Percentiles rank a stretch among this genome's conserved stretches.
Evolutionary conservation across 2,888 invertebrate genomes (phyloP).

Genomic region (Diachrysia chrysitis): DNA sequence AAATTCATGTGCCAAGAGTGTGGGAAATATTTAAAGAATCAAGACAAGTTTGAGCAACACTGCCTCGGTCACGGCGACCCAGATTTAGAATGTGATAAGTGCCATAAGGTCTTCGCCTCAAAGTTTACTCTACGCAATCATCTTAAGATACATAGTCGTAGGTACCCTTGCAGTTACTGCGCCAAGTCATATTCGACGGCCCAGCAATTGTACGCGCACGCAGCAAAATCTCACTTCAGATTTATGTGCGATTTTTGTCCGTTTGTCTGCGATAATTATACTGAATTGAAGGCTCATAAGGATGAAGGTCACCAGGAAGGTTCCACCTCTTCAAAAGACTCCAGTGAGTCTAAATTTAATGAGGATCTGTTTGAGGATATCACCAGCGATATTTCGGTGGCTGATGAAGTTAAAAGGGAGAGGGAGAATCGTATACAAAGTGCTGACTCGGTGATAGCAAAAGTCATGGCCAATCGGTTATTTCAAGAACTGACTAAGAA

Average conservation of each 20-base stretch:
- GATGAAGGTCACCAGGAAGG: slow-evolving; percentile 50
- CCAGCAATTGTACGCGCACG: slow-evolving; percentile 68
- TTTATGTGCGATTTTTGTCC: slow-evolving; percentile 72
- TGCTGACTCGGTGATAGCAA: slow-evolving; percentile 78
- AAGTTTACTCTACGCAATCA: slow-evolving; percentile 82
- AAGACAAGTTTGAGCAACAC: slow-evolving; percentile 79
- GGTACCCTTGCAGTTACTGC: slow-evolving; percentile 74
- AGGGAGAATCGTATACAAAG: slow-evolving; percentile 48
- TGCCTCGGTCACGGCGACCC: slow-evolving; percentile 83
- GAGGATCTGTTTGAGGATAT: slow-evolving; percentile 60
- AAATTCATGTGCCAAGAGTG: slow-evolving; percentile 78
- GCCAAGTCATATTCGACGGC: slow-evolving; percentile 67
- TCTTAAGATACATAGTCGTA: slow-evolving; percentile 77
- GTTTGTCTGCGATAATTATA: slow-evolving; percentile 59
- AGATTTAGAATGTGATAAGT: slow-evolving; percentile 81
- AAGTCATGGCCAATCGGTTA: slow-evolving; percentile 77
- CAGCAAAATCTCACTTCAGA: slow-evolving; percentile 69
- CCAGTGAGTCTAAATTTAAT: slow-evolving; percentile 60
- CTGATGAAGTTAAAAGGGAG: slow-evolving; percentile 36
- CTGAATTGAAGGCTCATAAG: slow-evolving; percentile 65
- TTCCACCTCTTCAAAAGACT: slow-evolving; percentile 29
- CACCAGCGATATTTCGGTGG: slow-evolving; percentile 58
- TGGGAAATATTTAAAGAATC: slow-evolving; percentile 76
- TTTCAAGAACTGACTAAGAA: slow-evolving; percentile 70
- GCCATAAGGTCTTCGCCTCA: slow-evolving; percentile 84